Evolutionary conservation across 92 coral and sea anemone species (phyloP).

Genomic region (Blastomussa wellsi): DNA sequence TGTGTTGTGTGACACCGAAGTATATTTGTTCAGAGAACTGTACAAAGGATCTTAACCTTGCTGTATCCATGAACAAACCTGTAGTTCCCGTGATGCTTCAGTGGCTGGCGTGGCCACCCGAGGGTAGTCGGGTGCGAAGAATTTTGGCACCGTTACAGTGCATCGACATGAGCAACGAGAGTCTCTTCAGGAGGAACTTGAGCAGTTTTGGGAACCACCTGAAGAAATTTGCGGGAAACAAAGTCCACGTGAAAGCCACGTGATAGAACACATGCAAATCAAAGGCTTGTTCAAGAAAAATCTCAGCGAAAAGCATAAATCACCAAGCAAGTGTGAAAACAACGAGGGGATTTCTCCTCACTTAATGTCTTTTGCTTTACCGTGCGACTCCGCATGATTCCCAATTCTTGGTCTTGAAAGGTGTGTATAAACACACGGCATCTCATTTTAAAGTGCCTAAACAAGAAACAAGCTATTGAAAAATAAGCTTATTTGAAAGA

Average conservation of each 20-base stretch:
- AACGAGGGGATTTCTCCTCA: background rate
- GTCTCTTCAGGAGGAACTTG: slow-evolving; percentile 69
- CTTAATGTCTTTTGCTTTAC: too few species aligned
- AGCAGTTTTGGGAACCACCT: slow-evolving; percentile 55
- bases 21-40: slow-evolving; percentile 92
- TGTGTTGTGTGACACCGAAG: slow-evolving; percentile 86
- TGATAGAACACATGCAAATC: slow-evolving; percentile 8
- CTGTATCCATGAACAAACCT: slow-evolving; percentile 80
- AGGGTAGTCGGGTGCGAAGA: slow-evolving; percentile 77
- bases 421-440: background rate
- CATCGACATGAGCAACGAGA: slow-evolving; percentile 91
- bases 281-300: background rate
- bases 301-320: background rate
- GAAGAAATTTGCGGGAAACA: slow-evolving; percentile 44
- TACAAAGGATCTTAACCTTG: slow-evolving; percentile 82
- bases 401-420: background rate
- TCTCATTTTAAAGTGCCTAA: too few species aligned
- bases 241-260: slow-evolving; percentile 33
- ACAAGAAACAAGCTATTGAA: too few species aligned
- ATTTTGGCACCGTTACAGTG: slow-evolving; percentile 69
- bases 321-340: too few species aligned
- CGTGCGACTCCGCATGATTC: background rate
- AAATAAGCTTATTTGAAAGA: too few species aligned
- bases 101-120: slow-evolving; percentile 96
- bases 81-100: slow-evolving; percentile 85